A percentile compares a stretch with the other conserved stretches of the same genome.
Conservation (phyloP, 2,888 invertebrate species). For the Drosophila macrospina region DNA sequence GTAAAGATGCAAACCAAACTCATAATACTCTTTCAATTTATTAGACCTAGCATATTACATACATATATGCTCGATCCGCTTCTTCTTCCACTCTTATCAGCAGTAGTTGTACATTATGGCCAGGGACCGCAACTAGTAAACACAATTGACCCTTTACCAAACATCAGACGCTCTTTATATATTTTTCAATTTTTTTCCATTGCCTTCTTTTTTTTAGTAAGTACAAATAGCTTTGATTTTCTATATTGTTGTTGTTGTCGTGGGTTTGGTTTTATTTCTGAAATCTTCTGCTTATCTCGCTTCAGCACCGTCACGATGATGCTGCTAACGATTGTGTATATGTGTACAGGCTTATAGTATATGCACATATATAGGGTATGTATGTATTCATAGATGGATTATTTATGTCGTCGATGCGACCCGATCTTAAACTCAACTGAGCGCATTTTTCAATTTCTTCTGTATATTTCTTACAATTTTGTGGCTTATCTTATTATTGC, state of each 20-base stretch:
- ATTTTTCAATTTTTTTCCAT: conserved; percentile 34
- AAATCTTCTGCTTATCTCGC: conserved; percentile 45
- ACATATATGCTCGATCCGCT: conserved; percentile 1
- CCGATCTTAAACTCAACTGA: conserved; percentile 34
- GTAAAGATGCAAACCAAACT: not conserved
- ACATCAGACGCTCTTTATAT: conserved; percentile 33
- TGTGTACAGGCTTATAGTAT: conserved; percentile 7
- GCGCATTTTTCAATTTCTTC: conserved; percentile 45
- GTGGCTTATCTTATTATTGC: conserved; percentile 57
- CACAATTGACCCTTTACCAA: conserved; percentile 58
- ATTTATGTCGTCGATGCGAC: conserved; percentile 54
- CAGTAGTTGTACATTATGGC: conserved; percentile 10
- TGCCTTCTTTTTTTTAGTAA: conserved; percentile 10
- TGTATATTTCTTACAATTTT: conserved; percentile 39
- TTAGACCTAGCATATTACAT: conserved; percentile 11
- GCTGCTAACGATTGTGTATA: conserved; percentile 44
- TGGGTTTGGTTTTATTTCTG: conserved; percentile 35
- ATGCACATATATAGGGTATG: conserved; percentile 1
- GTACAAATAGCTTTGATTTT: conserved; percentile 28
- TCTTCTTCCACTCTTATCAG: conserved; percentile 40
- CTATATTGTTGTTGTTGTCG: conserved; percentile 11
- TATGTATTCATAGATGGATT: conserved; percentile 27
- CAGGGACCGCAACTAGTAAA: conserved; percentile 35
- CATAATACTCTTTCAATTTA: conserved; percentile 24
- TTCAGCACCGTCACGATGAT: conserved; percentile 60